Base-by-base conservation (phyloP, 2,113 vertebrate genomes). In the Ictalurus furcatus region DNA sequence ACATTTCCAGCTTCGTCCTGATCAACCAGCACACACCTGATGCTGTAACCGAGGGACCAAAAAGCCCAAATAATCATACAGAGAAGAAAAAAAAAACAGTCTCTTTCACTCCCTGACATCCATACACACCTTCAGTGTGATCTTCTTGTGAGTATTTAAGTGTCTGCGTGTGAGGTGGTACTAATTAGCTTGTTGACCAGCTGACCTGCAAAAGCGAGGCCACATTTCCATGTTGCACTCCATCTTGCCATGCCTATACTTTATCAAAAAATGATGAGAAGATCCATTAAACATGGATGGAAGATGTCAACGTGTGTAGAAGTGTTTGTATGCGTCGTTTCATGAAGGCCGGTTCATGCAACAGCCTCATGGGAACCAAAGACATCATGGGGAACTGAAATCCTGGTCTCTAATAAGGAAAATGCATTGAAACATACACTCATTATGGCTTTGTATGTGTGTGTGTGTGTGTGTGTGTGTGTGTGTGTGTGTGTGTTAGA, bases 11-110 rank as follows among this genome's bases (percentile, higher is more conserved):
- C 37, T 63, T 63, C 5, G 12, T 84, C 59, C 81, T 84, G 59
- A 63, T 84, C 40, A 84, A 84, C 34, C 34, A 63, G 28, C 30
- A 63, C 81, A 40, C 81, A 84, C 34, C 81, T 63, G 58, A 84
- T 63, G 58, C 81, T 63, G 12, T 25, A 63, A 40, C 34, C 4
- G 0, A 40, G 19, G 58, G 19, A 61, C 40, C 40, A 44, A 44
- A 44, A 44, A 44, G 40, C 40, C 40, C 3, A 44, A 84, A 63
- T 63, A 83, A 59, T 40, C 81, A 6, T 37, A 61, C 17, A 3
- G 56, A 61, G 21, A 83, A 59, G 8, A 80, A 82, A 30, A 78
- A 74, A 56, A 82, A 54, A 6, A 4, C 19, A 54, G 7, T 11
- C 17, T 81, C 3, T n/a, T 13, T 79, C 0, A 6, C 44, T 54